These are phyloP conservation scores for Grus americana DNA, from an alignment of 2,113 vertebrate species.

Conservation along the genomic window DNA sequence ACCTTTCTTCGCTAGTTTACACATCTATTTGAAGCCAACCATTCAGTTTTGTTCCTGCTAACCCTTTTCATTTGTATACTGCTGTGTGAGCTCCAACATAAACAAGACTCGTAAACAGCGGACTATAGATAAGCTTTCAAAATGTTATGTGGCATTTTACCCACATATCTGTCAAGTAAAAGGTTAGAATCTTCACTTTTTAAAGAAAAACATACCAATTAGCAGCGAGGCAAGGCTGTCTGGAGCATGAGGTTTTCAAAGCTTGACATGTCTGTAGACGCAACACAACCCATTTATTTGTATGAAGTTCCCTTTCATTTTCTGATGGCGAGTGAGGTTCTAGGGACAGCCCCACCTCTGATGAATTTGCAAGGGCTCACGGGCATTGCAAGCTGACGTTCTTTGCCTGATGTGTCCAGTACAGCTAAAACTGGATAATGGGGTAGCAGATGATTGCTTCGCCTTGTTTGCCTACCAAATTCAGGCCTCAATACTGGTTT, in stretches of 20 bases:
- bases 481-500: neutral
- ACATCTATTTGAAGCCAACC: slow-evolving; percentile 31
- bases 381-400: neutral
- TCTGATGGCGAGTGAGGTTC: neutral
- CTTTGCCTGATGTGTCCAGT: neutral
- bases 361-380: neutral
- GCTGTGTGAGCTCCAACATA: slow-evolving; percentile 52
- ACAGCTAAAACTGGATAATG: fast-evolving
- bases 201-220: slow-evolving; percentile 77
- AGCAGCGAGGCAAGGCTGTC: slow-evolving; percentile 57
- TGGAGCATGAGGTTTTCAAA: slow-evolving; percentile 45
- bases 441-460: neutral
- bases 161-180: slow-evolving; percentile 77
- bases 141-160: slow-evolving; percentile 77
- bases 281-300: neutral
- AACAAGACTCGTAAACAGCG: slow-evolving; percentile 71
- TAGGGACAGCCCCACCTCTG: neutral
- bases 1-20: neutral
- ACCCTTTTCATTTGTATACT: slow-evolving; percentile 63
- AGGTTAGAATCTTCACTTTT: slow-evolving; percentile 80
- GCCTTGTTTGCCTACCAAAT: neutral
- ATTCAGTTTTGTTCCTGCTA: slow-evolving; percentile 52
- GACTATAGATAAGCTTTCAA: slow-evolving; percentile 73
- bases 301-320: neutral
- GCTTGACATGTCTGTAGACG: slow-evolving; percentile 27